These are phyloP conservation scores for Coregonus clupeaformis DNA, from an alignment of 2,113 vertebrate genomes.

Conservation along the genomic window DNA sequence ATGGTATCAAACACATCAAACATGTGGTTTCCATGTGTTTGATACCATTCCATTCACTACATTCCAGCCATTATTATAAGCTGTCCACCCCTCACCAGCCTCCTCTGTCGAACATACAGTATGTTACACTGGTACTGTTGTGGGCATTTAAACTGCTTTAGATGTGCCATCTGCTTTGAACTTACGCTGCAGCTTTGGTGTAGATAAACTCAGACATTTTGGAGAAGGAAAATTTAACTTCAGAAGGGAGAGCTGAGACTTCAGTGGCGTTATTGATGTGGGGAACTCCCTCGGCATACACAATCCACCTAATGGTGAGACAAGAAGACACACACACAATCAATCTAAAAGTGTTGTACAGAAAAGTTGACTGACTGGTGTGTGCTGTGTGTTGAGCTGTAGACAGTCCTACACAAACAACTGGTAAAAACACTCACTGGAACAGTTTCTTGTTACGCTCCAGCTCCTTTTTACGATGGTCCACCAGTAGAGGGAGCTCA, in stretches of 20 bases:
- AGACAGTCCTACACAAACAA: not conserved
- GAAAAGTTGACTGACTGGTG: too few species aligned
- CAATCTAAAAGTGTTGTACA: not conserved
- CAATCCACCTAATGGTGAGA: conserved; percentile 42
- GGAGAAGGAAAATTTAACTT: conserved; percentile 18
- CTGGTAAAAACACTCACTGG: conserved; percentile 41
- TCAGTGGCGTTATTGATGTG: conserved; percentile 9
- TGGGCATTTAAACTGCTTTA: not conserved
- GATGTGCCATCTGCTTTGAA: not conserved
- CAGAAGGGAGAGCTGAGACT: conserved; percentile 26
- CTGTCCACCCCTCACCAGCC: too few species aligned
- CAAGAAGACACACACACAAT: not conserved
- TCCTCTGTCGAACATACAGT: too few species aligned
- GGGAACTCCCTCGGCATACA: conserved; percentile 18
- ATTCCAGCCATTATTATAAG: too few species aligned
- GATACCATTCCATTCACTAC: too few species aligned
- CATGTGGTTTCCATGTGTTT: too few species aligned
- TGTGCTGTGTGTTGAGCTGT: not conserved
- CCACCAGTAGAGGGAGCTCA: conserved; percentile 30
- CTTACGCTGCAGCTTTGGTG: conserved; percentile 6
- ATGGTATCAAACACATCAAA: too few species aligned
- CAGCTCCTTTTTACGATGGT: conserved; percentile 51
- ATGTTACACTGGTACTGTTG: not conserved
- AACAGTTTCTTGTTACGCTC: conserved; percentile 30
- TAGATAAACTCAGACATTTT: not conserved